Base-by-base conservation (phyloP, 2,113 vertebrate genomes). In the Syngnathoides biaculeatus region DNA sequence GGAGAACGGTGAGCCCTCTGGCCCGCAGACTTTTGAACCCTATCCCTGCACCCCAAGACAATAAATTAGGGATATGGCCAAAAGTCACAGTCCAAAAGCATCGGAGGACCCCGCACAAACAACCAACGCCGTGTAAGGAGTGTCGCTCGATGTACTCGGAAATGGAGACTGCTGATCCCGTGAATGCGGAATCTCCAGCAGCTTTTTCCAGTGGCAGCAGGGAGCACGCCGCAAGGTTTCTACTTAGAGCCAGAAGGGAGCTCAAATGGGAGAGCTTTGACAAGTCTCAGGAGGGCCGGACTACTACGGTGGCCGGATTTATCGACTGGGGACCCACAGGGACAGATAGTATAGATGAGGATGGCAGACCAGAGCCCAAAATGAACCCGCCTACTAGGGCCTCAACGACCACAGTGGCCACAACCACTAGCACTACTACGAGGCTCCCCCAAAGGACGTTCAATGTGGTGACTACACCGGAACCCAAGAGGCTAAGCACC, bases 311-410 rank as follows among this genome's bases (percentile, higher is more conserved):
- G 84, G 86, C 92, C 30, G 91, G 88, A 84, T 92, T 88, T 90
- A 93, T 93, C 50, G 91, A 92, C 73, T 93, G 92, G 92, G 92
- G 92, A 42, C 92, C 92, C 42, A 93, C 92, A 1, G 91, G 92
- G 24, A 87, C 84, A 2, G 91, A 91, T 57, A 86, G 79, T 19
- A 39, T 74, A 7, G 92, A 93, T 20, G 86, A 88, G 1, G 83
- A 89, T 19, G 69, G 79, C 42, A 88, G 84, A 72, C 38, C 53
- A 26, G 80, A 77, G 45, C 67, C 72, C 39, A 92, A 91, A 75
- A 70, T 79, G 57, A 90, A 83, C 2, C 72, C 88, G 79, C 85
- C 88, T 70, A 83, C 88, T 43, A 86, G 82, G 78, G 75, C 84
- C 75, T 77, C 85, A 9, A 79, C 90, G 39, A 87, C 89, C 57